Conservation (phyloP, 2,797 vertebrate genomes). For the Knipowitschia caucasica region DNA sequence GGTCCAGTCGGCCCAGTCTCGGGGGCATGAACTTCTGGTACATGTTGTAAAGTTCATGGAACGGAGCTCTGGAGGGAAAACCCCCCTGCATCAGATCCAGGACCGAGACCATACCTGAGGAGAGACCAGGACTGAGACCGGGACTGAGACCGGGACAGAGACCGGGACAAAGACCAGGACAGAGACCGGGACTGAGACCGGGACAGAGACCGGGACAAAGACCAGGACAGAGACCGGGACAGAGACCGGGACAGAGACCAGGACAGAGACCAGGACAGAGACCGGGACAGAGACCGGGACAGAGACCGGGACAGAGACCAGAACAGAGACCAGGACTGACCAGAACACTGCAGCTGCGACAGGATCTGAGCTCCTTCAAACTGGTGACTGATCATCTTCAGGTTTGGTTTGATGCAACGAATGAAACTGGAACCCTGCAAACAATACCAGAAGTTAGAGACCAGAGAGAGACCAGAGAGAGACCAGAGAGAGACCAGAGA, state of each 20-base stretch:
- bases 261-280: background rate
- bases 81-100: constrained; percentile 98
- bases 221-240: background rate
- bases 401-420: constrained; percentile 95
- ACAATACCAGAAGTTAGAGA: background rate
- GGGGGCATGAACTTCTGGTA: constrained; percentile 95
- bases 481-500: background rate
- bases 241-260: background rate
- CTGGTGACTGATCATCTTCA: constrained; percentile 95
- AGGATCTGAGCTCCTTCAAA: constrained; percentile 96
- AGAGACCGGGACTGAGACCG: too few species aligned
- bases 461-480: background rate
- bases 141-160: too few species aligned
- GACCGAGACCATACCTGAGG: constrained; percentile 93
- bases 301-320: background rate
- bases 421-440: constrained; percentile 92
- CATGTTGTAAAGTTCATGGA: constrained; percentile 98
- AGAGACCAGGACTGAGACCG: too few species aligned
- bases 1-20: constrained; percentile 90
- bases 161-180: too few species aligned
- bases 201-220: too few species aligned
- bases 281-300: background rate
- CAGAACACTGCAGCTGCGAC: constrained; percentile 94
- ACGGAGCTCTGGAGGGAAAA: constrained; percentile 94
- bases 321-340: background rate